Percentiles rank a stretch among this genome's conserved stretches.
phyloP scores from a whole-genome alignment of 1,140 invertebrate species.

The Megathymus violae region DNA sequence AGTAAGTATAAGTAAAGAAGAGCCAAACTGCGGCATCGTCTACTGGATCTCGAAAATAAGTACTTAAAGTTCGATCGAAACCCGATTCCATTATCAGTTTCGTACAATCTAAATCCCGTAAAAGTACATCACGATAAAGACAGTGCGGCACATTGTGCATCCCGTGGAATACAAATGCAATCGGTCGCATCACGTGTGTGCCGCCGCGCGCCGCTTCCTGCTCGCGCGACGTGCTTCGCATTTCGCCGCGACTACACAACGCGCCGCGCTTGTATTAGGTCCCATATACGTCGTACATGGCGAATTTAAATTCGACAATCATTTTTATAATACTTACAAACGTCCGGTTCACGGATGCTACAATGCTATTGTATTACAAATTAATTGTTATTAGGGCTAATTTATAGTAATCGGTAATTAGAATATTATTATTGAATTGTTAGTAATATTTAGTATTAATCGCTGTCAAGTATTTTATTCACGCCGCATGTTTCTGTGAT shows the following conservation, averaged over 20 bases:
- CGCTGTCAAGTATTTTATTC: slow-evolving; percentile 6
- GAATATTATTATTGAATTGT: slow-evolving; percentile 24
- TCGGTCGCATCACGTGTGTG: slow-evolving; percentile 45
- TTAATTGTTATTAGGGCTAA: slow-evolving; percentile 45
- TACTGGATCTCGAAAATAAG: too few relatives aligned
- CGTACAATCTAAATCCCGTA: slow-evolving; percentile 57
- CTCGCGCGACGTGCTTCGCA: slow-evolving; percentile 62
- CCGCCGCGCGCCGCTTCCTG: slow-evolving; percentile 73
- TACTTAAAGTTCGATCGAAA: slow-evolving; percentile 20
- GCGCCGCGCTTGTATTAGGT: slow-evolving; percentile 56
- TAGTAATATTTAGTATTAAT: slow-evolving; percentile 14
- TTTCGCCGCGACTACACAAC: slow-evolving; percentile 58
- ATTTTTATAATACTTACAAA: slow-evolving; percentile 56
- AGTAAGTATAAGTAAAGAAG: too few relatives aligned
- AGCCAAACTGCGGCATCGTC: too few relatives aligned
- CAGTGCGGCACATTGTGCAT: slow-evolving; percentile 62
- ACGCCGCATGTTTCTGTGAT: neutral
- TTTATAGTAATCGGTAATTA: slow-evolving; percentile 36
- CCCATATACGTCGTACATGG: slow-evolving; percentile 64
- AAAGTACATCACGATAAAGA: slow-evolving; percentile 61
- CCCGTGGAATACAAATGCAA: slow-evolving; percentile 70
- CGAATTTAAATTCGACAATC: slow-evolving; percentile 72
- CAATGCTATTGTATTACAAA: slow-evolving; percentile 65
- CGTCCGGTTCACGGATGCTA: slow-evolving; percentile 64
- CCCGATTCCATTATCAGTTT: slow-evolving; percentile 44